These are phyloP conservation scores for Montipora capricornis DNA, from an alignment of 64 coral and sea anemone species.

Conservation along the genomic window DNA sequence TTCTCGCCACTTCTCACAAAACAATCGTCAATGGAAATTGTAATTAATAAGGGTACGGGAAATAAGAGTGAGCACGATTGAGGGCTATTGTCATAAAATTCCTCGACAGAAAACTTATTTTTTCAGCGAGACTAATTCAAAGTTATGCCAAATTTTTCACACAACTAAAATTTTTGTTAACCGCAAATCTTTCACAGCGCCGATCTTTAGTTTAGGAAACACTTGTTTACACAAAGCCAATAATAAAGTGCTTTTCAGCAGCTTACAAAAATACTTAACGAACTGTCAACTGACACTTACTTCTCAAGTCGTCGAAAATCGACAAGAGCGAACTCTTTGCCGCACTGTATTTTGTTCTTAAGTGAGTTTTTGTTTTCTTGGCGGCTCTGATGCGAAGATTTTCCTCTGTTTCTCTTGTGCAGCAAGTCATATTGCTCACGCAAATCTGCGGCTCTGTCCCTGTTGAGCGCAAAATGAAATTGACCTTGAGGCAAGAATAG, in stretches of 20 bases:
- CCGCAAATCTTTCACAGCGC: slow-evolving; percentile 17
- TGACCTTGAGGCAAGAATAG: not conserved
- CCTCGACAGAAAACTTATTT: slow-evolving; percentile 23
- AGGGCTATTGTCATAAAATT: not conserved
- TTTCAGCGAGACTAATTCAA: not conserved
- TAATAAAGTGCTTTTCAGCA: slow-evolving; percentile 44
- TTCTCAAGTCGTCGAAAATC: slow-evolving; percentile 71
- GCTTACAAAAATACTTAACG: slow-evolving; percentile 58
- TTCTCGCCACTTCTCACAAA: not conserved
- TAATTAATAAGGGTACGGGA: slow-evolving; percentile 8
- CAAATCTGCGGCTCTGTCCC: slow-evolving; percentile 80
- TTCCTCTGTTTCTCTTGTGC: slow-evolving; percentile 64
- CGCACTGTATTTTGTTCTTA: slow-evolving; percentile 51
- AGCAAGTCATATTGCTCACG: slow-evolving; percentile 62
- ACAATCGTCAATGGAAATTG: not conserved
- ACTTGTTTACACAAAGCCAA: slow-evolving; percentile 43
- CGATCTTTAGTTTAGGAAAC: not conserved
- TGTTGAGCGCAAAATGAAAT: slow-evolving; percentile 37
- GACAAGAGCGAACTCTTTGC: slow-evolving; percentile 56
- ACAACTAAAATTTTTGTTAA: slow-evolving; percentile 8
- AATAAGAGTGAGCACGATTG: not conserved
- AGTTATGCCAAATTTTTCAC: not conserved
- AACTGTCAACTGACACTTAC: slow-evolving; percentile 50
- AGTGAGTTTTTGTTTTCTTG: slow-evolving; percentile 58
- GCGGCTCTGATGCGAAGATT: slow-evolving; percentile 44